Evolutionary conservation across 35 echinoderm and acorn worm genomes (phyloP), one percentile per base, ranked within the genome.

Genomic region (Patiria miniata): DNA sequence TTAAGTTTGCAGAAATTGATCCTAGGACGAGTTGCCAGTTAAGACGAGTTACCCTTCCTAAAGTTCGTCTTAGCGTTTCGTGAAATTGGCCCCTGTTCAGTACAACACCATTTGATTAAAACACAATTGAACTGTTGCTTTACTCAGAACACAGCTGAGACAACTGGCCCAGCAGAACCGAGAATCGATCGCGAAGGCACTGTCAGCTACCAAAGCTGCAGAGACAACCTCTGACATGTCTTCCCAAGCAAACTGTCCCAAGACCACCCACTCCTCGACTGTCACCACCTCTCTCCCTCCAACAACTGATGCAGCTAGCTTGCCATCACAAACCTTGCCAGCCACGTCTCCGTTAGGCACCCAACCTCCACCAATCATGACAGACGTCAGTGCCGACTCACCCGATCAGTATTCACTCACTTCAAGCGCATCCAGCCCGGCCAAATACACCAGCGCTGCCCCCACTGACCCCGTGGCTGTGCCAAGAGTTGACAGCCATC

Each of bases 121-220:
- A 47, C 42, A 47, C 42, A 47, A 47, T 47, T 4, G 4, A 47
- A 47, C 4, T 47, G 42, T 68, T 28, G 9, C 1, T 68, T 22
- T 68, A n/a, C 32, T 22, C 65, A 73, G 65, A 73, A 14, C 26
- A 32, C 65, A 73, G 65, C 65, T 73, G 23, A 73, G 65, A 73
- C 65, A 73, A 30, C 65, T 73, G 14, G 65, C 65, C 29, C 26
- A 73, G 65, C 65, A 73, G 29, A 73, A 73, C 65, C 26, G 65
- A 34, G 65, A 73, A 32, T 73, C 65, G 9, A 34, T 73, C 10
- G 34, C 29, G 10, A 36, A 23, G 65, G 65, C 65, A 32, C 26
- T 73, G 26, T 73, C 65, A 32, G 65, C 14, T 73, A 10, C 65
- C 26, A 34, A 73, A 7, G 29, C 26, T 30, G 14, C 28, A 60